Percentiles rank a stretch among this genome's conserved stretches.
Conservation (phyloP, 2,888 invertebrate species). For the Tupiocoris notatus region DNA sequence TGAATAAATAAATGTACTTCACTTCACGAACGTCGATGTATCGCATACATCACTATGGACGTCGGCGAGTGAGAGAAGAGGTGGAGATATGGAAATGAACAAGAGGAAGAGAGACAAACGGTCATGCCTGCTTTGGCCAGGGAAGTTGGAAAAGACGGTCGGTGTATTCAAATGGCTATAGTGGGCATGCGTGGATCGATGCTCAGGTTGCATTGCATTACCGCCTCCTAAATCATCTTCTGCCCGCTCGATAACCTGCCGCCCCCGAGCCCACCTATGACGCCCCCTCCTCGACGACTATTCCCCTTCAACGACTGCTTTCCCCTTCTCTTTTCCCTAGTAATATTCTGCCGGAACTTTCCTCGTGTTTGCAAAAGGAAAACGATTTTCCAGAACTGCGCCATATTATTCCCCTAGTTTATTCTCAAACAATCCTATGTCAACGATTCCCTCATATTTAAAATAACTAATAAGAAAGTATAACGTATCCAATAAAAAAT, state of each 20-base stretch:
- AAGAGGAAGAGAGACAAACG: too few relatives aligned
- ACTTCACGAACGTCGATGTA: too few relatives aligned
- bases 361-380: constrained; percentile 1
- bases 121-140: too few relatives aligned
- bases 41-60: too few relatives aligned
- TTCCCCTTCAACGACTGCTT: constrained; percentile 2
- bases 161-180: constrained; percentile 39
- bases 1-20: too few relatives aligned
- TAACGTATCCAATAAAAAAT: too few relatives aligned
- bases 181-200: constrained; percentile 42
- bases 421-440: too few relatives aligned
- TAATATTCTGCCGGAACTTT: constrained; percentile 31
- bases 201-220: constrained; percentile 42
- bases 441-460: too few relatives aligned
- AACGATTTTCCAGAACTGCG: not conserved
- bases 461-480: too few relatives aligned
- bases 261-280: constrained; percentile 32
- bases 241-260: constrained; percentile 37
- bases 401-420: not conserved
- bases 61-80: too few relatives aligned
- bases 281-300: not conserved
- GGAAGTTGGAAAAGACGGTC: not conserved
- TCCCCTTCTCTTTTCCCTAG: constrained; percentile 5
- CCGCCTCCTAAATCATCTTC: constrained; percentile 42
- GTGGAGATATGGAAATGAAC: too few relatives aligned